These are phyloP conservation scores for Cerceris ruficornis DNA, from an alignment of 2,888 invertebrate genomes.

Conservation along the genomic window DNA sequence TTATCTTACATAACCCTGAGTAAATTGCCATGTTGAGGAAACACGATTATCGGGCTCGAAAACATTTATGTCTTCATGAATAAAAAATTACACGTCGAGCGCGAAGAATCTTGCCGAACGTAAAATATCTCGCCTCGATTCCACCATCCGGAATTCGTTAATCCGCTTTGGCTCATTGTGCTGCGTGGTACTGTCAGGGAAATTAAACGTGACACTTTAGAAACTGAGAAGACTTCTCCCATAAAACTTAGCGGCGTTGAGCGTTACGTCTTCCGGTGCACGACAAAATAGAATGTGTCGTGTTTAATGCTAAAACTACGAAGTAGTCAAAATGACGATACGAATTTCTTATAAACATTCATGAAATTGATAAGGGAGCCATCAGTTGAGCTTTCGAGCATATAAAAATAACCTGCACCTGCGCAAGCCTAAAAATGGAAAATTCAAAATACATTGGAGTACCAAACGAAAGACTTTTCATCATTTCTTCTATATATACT, in stretches of 20 bases:
- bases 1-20: slow-evolving; percentile 15
- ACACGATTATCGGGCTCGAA: slow-evolving; percentile 30
- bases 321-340: too few relatives aligned
- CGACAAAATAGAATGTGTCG: background rate
- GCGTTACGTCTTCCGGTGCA: background rate
- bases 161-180: background rate
- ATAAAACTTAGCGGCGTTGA: background rate
- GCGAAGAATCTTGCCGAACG: background rate
- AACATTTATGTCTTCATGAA: slow-evolving; percentile 35
- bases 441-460: too few relatives aligned
- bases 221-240: too few relatives aligned
- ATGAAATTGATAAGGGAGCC: too few relatives aligned
- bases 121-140: background rate
- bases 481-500: too few relatives aligned
- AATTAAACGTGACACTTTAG: too few relatives aligned
- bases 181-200: background rate
- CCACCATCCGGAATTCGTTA: background rate
- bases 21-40: slow-evolving; percentile 28
- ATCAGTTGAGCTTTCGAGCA: too few relatives aligned
- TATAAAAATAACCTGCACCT: too few relatives aligned
- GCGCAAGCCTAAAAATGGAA: too few relatives aligned
- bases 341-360: too few relatives aligned
- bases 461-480: too few relatives aligned
- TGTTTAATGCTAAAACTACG: too few relatives aligned
- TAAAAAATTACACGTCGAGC: slow-evolving; percentile 9